phyloP scores from a whole-genome alignment of 2,797 vertebrate genomes.

The Diplodus sargus region DNA sequence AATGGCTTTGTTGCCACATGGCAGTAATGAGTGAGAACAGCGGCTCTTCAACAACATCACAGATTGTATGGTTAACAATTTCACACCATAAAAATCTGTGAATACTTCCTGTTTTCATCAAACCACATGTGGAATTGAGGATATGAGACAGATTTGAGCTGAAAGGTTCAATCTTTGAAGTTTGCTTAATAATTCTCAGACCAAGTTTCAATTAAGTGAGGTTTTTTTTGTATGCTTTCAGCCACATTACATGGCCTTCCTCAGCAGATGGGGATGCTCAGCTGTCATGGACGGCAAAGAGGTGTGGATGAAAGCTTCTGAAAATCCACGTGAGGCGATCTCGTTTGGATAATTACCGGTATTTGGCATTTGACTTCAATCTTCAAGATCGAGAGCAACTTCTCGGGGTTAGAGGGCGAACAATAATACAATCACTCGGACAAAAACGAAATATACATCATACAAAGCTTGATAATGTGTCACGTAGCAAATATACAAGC shows the following conservation, averaged over 20 bases:
- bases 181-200: background rate
- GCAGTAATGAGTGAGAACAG: slow-evolving; percentile 36
- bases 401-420: background rate
- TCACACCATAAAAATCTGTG: slow-evolving; percentile 24
- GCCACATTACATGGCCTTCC: background rate
- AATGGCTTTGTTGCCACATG: slow-evolving; percentile 33
- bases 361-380: no score
- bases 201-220: background rate
- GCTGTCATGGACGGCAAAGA: background rate
- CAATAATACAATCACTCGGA: background rate
- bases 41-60: background rate
- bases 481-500: background rate
- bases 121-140: slow-evolving; percentile 9
- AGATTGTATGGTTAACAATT: slow-evolving; percentile 19
- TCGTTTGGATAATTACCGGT: no score
- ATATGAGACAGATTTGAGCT: background rate
- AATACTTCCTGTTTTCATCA: slow-evolving; percentile 28
- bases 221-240: background rate
- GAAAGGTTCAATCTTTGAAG: background rate
- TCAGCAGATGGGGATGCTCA: background rate
- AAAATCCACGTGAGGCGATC: background rate
- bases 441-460: background rate
- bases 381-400: no score
- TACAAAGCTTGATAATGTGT: background rate
- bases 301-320: background rate